These are phyloP conservation scores for Pangasius sanitwongsei DNA, from an alignment of 2,797 vertebrate species.

Conservation along the genomic window DNA sequence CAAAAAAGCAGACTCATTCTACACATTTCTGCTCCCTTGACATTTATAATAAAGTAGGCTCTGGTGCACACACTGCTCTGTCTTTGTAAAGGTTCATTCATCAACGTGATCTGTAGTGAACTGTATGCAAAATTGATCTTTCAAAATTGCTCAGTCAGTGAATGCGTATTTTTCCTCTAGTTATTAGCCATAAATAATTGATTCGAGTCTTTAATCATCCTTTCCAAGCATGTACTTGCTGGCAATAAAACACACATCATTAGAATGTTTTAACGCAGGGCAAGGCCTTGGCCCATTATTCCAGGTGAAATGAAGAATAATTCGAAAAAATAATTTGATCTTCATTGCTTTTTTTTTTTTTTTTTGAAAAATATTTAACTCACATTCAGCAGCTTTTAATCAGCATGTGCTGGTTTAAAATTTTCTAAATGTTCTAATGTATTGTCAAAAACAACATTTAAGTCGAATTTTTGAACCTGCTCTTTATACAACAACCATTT, in stretches of 20 bases:
- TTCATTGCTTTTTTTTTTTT: slow-evolving; percentile 22
- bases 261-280: slow-evolving; percentile 47
- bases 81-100: slow-evolving; percentile 50
- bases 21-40: slow-evolving; percentile 32
- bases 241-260: slow-evolving; percentile 54
- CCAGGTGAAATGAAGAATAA: slow-evolving; percentile 45
- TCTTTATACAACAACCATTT: background rate
- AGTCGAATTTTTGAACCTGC: background rate
- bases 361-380: background rate
- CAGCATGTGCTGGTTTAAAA: background rate
- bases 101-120: slow-evolving; percentile 51
- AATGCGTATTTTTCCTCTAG: slow-evolving; percentile 50
- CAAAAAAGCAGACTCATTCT: slow-evolving; percentile 10
- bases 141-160: slow-evolving; percentile 48
- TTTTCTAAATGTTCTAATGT: background rate
- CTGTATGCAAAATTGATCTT: slow-evolving; percentile 53
- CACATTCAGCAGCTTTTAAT: slow-evolving; percentile 43
- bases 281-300: slow-evolving; percentile 41
- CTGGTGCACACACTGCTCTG: slow-evolving; percentile 27
- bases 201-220: slow-evolving; percentile 56
- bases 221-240: slow-evolving; percentile 38
- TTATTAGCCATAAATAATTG: slow-evolving; percentile 61
- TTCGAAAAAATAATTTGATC: slow-evolving; percentile 54
- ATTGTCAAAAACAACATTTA: background rate
- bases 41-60: slow-evolving; percentile 49